Evolutionary conservation across 2,113 vertebrate genomes (phyloP).

Genomic region (Cololabis saira): DNA sequence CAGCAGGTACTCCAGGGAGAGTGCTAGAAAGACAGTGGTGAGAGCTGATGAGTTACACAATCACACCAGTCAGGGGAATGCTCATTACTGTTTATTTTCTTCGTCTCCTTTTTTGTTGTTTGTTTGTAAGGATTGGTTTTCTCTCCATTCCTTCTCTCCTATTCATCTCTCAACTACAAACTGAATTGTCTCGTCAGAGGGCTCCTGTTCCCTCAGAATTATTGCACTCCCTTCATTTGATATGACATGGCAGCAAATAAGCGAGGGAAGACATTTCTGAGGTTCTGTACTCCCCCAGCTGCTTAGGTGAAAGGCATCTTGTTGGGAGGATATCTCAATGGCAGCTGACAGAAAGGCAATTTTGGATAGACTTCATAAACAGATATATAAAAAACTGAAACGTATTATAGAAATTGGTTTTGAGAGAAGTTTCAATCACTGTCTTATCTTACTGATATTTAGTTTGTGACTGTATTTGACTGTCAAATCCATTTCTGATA

Average conservation of each 20-base stretch:
- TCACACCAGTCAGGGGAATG: constrained; percentile 70
- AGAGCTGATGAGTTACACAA: constrained; percentile 73
- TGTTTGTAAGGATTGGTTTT: constrained; percentile 33
- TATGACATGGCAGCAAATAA: constrained; percentile 39
- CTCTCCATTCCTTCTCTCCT: constrained; percentile 21
- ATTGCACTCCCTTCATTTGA: constrained; percentile 40
- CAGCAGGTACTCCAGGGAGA: constrained; percentile 60
- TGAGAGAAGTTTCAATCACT: constrained; percentile 25
- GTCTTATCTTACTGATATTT: constrained; percentile 22
- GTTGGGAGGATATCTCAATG: constrained; percentile 5
- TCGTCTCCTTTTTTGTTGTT: constrained; percentile 55
- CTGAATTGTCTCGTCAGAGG: constrained; percentile 44
- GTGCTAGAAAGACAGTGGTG: constrained; percentile 53
- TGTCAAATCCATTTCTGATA: constrained; percentile 31
- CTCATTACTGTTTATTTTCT: constrained; percentile 66
- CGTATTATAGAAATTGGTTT: constrained; percentile 29
- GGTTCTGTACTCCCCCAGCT: constrained; percentile 20
- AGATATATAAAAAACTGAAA: constrained; percentile 10
- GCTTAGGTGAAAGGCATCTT: constrained; percentile 27
- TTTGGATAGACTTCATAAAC: constrained; percentile 4
- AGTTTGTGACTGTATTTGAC: constrained; percentile 12
- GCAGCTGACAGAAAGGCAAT: not conserved
- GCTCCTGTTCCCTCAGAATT: constrained; percentile 38
- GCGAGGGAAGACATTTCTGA: constrained; percentile 16
- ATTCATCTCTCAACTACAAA: constrained; percentile 53